Evolutionary conservation across 1,140 invertebrate genomes (phyloP).

Genomic region (Anastatus disparis): DNA sequence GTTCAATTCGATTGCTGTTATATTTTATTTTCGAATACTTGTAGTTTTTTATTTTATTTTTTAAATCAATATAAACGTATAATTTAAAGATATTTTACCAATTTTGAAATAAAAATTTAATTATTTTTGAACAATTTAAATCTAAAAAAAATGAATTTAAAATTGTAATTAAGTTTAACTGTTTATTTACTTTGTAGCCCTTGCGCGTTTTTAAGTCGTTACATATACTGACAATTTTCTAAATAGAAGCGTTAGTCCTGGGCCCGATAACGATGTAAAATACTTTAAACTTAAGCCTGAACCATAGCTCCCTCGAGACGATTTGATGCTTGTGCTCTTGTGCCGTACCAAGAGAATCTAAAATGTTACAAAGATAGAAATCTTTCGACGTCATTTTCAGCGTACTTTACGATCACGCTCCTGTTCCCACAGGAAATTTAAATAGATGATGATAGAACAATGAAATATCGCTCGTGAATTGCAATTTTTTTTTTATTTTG

Average conservation of each 20-base stretch:
- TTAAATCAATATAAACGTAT: too few relatives aligned
- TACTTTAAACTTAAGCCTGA: conserved; percentile 65
- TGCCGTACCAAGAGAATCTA: too few relatives aligned
- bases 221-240: conserved; percentile 48
- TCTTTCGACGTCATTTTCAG: conserved; percentile 49
- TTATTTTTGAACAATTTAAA: too few relatives aligned
- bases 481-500: conserved; percentile 4
- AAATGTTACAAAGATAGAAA: conserved; percentile 52
- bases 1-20: too few relatives aligned
- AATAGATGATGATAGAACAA: conserved; percentile 33
- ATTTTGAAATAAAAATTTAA: too few relatives aligned
- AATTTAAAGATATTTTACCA: too few relatives aligned
- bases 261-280: conserved; percentile 52
- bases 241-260: conserved; percentile 30
- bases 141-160: not conserved
- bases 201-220: conserved; percentile 40
- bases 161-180: conserved; percentile 21
- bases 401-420: conserved; percentile 48
- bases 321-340: conserved; percentile 46
- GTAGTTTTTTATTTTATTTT: too few relatives aligned
- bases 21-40: too few relatives aligned
- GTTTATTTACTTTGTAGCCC: conserved; percentile 48
- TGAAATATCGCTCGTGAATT: conserved; percentile 12
- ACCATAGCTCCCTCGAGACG: conserved; percentile 61
- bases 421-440: conserved; percentile 37